Evolutionary conservation across 1,140 invertebrate species (phyloP).

Genomic region (Drosophila yakuba): DNA sequence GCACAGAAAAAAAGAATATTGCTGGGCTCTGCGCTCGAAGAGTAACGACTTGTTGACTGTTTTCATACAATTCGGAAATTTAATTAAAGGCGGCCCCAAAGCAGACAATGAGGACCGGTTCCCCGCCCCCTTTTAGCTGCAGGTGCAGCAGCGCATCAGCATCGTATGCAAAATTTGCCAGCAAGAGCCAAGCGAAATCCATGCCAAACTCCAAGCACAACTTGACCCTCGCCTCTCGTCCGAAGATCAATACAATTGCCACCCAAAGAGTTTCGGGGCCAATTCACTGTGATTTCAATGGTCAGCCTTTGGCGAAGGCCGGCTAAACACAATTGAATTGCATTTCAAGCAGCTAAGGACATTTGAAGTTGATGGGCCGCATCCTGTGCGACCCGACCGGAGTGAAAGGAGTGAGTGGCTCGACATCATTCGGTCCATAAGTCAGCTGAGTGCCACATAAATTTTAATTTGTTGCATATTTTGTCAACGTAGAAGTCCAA

Average conservation of each 20-base stretch:
- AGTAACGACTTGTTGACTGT: conserved; percentile 83
- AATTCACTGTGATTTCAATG: conserved; percentile 33
- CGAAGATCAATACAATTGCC: conserved; percentile 80
- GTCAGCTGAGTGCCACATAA: conserved; percentile 74
- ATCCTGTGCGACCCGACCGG: conserved; percentile 54
- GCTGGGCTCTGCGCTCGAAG: conserved; percentile 47
- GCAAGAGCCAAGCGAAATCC: background rate
- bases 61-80: conserved; percentile 83
- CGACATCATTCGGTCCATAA: conserved; percentile 42
- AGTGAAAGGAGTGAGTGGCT: background rate
- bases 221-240: conserved; percentile 54
- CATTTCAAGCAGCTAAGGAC: conserved; percentile 79
- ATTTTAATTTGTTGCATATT: conserved; percentile 85
- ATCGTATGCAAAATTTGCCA: conserved; percentile 48
- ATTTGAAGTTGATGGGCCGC: conserved; percentile 80
- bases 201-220: conserved; percentile 2
- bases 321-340: conserved; percentile 79
- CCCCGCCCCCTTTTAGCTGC: conserved; percentile 44
- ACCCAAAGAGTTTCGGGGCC: conserved; percentile 55
- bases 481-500: conserved; percentile 73
- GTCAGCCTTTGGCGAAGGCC: conserved; percentile 21
- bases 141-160: conserved; percentile 51
- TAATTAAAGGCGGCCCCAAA: conserved; percentile 79
- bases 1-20: conserved; percentile 45
- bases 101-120: conserved; percentile 75